Base-by-base conservation (phyloP, 2,797 vertebrate species). In the Sarcoramphus papa region DNA sequence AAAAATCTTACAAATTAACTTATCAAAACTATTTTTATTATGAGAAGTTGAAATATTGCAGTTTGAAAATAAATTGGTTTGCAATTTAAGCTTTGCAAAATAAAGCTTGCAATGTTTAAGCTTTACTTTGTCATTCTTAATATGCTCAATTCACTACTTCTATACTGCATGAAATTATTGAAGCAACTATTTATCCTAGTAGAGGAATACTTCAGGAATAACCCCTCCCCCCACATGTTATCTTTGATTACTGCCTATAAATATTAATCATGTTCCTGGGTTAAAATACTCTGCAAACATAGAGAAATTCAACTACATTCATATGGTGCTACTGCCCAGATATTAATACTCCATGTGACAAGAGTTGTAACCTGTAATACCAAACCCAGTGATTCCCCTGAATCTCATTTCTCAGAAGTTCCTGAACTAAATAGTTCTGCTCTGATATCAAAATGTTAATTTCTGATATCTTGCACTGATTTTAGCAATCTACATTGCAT, bases 81-180 rank as follows among this genome's bases (percentile, higher is more conserved):
- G 37, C 37, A 37, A 37, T 37, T 4, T 37, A 37, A 37, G 37
- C 10, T 37, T 37, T 37, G 37, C 37, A 37, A 37, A 37, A 37
- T 37, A 37, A 37, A 37, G 41, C n/a, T 91, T 89, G 25, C 40
- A 68, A 83, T 48, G 40, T 92, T 96, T 94, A 92, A 95, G 82
- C 70, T 90, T 97, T 95, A 94, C 33, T 92, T 97, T 95, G 51
- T 93, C 60, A 84, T 63, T 77, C 70, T 92, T 95, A 96, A 70
- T 88, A 90, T 86, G 69, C 76, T 76, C 24, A 83, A 31, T 92
- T 95, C 59, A 93, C 85, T 96, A 37, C 89, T 97, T 75, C 73
- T 94, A 56, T 88, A 75, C 85, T 45, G 56, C 28, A 85, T 94
- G 51, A 94, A 96, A 85, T 95, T 92, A 94, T 93, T 81, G 60